These are phyloP conservation scores for Rallus crepitans DNA, from an alignment of 2,797 vertebrate species.

Conservation along the genomic window DNA sequence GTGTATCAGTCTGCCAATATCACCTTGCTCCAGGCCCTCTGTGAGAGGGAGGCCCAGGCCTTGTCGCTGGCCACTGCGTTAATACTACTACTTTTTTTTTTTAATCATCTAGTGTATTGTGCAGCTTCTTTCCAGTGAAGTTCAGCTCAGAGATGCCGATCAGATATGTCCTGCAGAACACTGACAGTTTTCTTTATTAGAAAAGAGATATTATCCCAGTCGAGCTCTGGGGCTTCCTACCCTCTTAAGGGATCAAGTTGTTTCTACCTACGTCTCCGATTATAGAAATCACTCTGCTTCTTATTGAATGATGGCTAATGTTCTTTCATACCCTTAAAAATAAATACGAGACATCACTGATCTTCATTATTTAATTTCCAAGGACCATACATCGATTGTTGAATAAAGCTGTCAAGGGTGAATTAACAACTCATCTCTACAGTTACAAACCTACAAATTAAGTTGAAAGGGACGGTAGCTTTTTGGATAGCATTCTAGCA, in stretches of 20 bases:
- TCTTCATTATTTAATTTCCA: constrained; percentile 44
- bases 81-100: not conserved
- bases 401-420: constrained; percentile 33
- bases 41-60: not conserved
- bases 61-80: not conserved
- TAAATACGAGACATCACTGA: not conserved
- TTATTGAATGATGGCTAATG: not conserved
- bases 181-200: not conserved
- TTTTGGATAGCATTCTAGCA: not conserved
- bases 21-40: not conserved
- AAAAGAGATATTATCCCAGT: not conserved
- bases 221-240: not conserved
- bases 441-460: constrained; percentile 29
- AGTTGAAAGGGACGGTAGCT: not conserved
- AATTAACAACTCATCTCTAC: constrained; percentile 21
- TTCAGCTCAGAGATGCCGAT: not conserved
- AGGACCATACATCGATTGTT: not conserved
- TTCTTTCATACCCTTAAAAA: constrained; percentile 28
- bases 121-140: not conserved
- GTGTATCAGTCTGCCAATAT: not conserved
- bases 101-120: not conserved
- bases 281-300: not conserved
- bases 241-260: not conserved
- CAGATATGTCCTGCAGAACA: not conserved
- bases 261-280: not conserved